A percentile compares a stretch with the other conserved stretches of the same genome.
Conservation (phyloP, 2,113 vertebrate genomes). For the Megaceryle torquata region DNA sequence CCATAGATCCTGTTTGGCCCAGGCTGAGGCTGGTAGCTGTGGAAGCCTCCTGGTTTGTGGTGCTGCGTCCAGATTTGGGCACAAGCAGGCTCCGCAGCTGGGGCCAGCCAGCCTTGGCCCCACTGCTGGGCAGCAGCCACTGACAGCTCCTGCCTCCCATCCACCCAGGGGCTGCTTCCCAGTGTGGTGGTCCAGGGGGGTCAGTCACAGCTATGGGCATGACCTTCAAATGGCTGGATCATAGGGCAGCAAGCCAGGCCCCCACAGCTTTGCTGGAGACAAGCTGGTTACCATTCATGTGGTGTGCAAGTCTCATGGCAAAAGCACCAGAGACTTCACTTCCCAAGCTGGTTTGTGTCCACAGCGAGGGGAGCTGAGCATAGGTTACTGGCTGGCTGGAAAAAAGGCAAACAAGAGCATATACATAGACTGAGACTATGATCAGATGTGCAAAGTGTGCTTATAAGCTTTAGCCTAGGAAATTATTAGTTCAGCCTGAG, state of each 20-base stretch:
- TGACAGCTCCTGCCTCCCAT: not conserved
- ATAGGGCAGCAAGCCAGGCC: not conserved
- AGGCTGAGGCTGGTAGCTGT: not conserved
- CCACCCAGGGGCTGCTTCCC: not conserved
- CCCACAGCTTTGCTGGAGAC: not conserved
- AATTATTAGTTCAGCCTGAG: not conserved
- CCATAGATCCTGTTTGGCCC: not conserved
- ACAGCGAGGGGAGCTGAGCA: not conserved
- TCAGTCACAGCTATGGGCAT: accelerated
- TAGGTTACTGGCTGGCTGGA: not conserved
- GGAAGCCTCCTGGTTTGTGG: not conserved
- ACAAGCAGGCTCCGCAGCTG: not conserved
- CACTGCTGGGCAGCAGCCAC: not conserved
- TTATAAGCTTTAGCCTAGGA: not conserved
- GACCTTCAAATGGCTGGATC: not conserved
- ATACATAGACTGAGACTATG: not conserved
- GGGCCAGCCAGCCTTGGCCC: not conserved
- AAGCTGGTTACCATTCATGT: not conserved
- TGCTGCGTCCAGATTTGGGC: not conserved
- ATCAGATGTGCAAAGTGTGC: not conserved
- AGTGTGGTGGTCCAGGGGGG: accelerated
- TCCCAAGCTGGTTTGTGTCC: not conserved
- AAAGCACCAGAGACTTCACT: not conserved
- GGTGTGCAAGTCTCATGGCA: accelerated
- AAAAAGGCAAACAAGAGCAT: not conserved